Evolutionary conservation across 2,113 vertebrate genomes (phyloP).

Genomic region (Carlito syrichta): DNA sequence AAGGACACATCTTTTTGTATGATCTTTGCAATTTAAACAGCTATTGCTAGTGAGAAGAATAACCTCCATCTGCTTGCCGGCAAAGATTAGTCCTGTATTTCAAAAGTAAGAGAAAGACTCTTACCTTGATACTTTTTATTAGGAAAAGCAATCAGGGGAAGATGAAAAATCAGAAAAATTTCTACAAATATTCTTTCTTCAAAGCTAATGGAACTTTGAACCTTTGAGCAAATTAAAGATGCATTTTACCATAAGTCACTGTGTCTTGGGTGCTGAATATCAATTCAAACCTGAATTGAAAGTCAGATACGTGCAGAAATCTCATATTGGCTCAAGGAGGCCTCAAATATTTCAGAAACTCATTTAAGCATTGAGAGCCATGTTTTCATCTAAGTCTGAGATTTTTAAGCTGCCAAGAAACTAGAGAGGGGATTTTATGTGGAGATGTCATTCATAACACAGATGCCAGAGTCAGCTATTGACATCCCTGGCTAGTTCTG

Average conservation of each 20-base stretch:
- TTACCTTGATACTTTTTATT: slow-evolving; percentile 24
- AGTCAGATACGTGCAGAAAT: slow-evolving; percentile 33
- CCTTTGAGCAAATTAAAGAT: slow-evolving; percentile 28
- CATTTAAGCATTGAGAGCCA: not conserved
- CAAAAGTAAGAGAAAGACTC: slow-evolving; percentile 21
- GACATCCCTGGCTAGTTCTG: slow-evolving; percentile 6
- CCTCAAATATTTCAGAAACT: slow-evolving; percentile 50
- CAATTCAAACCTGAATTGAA: slow-evolving; percentile 29
- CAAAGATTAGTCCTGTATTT: slow-evolving; percentile 8
- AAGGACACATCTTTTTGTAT: not conserved
- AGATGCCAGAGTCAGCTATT: slow-evolving; percentile 24
- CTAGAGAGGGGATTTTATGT: slow-evolving; percentile 1
- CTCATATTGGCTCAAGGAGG: not conserved
- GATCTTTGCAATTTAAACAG: slow-evolving; percentile 51
- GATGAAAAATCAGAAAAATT: not conserved
- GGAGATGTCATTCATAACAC: slow-evolving; percentile 1
- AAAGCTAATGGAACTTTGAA: not conserved
- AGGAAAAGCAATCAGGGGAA: not conserved
- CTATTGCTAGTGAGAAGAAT: not conserved
- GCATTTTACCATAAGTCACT: not conserved
- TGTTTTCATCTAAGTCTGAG: slow-evolving; percentile 51
- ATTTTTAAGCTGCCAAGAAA: slow-evolving; percentile 47
- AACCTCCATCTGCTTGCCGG: slow-evolving; percentile 9
- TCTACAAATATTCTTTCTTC: not conserved
- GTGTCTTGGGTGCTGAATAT: slow-evolving; percentile 7